Evolutionary conservation across 2,113 vertebrate genomes (phyloP), one percentile per base, ranked within the genome.

Genomic region (Struthio camelus): DNA sequence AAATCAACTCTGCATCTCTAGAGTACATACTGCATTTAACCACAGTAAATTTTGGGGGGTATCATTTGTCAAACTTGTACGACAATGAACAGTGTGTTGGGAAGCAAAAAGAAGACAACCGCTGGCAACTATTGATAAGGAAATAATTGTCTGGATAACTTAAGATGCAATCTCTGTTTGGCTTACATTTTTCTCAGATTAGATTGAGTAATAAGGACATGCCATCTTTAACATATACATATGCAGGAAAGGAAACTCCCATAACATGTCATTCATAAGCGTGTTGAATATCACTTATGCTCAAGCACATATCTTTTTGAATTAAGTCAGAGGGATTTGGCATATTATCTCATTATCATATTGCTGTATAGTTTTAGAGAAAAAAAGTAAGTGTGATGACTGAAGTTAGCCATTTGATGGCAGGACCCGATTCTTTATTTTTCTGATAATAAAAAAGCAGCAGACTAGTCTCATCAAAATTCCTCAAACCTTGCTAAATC

Each of bases 401-500:
- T 85, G 25, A 85, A 92, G 67, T 8, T 50, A 51, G 40, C 20
- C 85, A 48, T 19, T 27, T 76, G 62, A 89, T 42, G 44, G 44
- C 61, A 85, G 53, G 38, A 81, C 62, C 36, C 36, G 56, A 6
- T 64, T 85, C 62, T 82, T 96, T 70, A 23, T 53, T 89, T 40
- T 77, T 46, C 46, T 70, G 48, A 30, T 54, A 70, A 46, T 48
- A 48, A 46, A 84, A 92, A 87, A 70, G 24, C 62, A 94, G 53
- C 36, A 70, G 38, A 56, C 78, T 56, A 79, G 61, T 61, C 46
- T 80, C n/a, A 44, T 0, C 58, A 42, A 42, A 89, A 71, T 93
- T 83, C 76, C 61, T 70, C 87, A 92, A 87, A 80, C 30, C 24
- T 72, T 71, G 56, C 48, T 95, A 85, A 78, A 77, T 36, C 48